Conservation (phyloP, 2,888 invertebrate species). For the Drosophila percnosoma region DNA sequence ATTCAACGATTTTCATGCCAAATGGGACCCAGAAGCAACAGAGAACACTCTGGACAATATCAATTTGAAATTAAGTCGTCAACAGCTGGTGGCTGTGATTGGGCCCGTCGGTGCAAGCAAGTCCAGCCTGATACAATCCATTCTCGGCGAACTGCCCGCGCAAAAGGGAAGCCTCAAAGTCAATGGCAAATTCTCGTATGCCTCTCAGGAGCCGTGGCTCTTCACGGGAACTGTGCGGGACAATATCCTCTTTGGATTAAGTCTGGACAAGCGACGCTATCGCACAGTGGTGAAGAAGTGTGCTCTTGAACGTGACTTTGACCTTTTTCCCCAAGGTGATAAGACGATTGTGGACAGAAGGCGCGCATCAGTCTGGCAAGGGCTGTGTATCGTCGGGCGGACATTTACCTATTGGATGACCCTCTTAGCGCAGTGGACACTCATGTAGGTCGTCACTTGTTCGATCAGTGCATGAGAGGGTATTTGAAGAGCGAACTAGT, state of each 20-base stretch:
- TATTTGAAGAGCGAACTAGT: slow-evolving; percentile 88
- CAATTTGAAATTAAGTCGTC: slow-evolving; percentile 87
- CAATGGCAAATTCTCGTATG: slow-evolving; percentile 88
- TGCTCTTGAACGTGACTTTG: slow-evolving; percentile 86
- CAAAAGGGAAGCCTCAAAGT: slow-evolving; percentile 86
- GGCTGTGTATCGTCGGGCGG: slow-evolving; percentile 93
- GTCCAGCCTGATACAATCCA: slow-evolving; percentile 85
- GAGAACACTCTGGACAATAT: slow-evolving; percentile 89
- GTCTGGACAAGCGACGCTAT: slow-evolving; percentile 87
- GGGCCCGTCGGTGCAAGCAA: slow-evolving; percentile 90
- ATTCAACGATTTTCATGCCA: slow-evolving; percentile 88
- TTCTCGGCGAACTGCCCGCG: slow-evolving; percentile 86
- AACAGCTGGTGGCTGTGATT: slow-evolving; percentile 88
- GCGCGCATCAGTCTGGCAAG: slow-evolving; percentile 95
- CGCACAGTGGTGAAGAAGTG: slow-evolving; percentile 86
- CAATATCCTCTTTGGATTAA: slow-evolving; percentile 87
- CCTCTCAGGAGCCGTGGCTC: slow-evolving; percentile 93
- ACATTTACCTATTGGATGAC: slow-evolving; percentile 95
- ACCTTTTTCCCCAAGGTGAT: slow-evolving; percentile 87
- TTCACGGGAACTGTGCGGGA: slow-evolving; percentile 89
- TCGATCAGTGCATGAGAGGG: slow-evolving; percentile 87
- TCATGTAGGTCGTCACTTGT: slow-evolving; percentile 94
- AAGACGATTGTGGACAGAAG: slow-evolving; percentile 90
- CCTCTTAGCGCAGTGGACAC: slow-evolving; percentile 96
- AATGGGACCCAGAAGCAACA: slow-evolving; percentile 87